phyloP scores from a whole-genome alignment of 2,888 invertebrate species.

The Leucophora obtusa region DNA sequence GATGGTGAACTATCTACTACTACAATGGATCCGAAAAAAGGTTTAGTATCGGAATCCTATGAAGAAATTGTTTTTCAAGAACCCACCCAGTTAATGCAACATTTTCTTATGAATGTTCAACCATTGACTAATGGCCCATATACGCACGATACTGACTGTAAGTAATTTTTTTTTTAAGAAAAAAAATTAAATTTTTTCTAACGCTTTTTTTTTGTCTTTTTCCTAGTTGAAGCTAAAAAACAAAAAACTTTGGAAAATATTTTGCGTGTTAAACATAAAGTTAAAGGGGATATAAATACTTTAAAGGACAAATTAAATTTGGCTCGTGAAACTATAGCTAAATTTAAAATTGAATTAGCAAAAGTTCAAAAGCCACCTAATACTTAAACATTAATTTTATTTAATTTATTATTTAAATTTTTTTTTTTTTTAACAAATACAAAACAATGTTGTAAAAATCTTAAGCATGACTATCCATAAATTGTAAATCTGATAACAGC shows the following conservation, averaged over 20 bases:
- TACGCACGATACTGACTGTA: constrained; percentile 94
- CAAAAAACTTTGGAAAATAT: constrained; percentile 88
- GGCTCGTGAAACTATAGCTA: constrained; percentile 90
- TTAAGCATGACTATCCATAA: constrained; percentile 90
- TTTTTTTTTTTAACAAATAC: neutral
- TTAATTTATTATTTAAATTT: too few relatives aligned
- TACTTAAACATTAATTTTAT: constrained; percentile 28
- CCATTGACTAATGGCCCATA: constrained; percentile 86
- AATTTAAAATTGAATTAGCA: constrained; percentile 87
- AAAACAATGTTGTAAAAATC: neutral
- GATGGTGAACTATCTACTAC: constrained; percentile 74
- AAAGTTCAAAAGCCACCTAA: constrained; percentile 75
- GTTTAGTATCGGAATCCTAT: constrained; percentile 94
- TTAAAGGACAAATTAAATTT: constrained; percentile 90
- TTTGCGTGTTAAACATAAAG: constrained; percentile 87
- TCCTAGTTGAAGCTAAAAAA: constrained; percentile 94
- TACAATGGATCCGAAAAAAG: constrained; percentile 80
- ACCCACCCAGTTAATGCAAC: constrained; percentile 93
- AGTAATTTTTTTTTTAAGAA: constrained; percentile 75
- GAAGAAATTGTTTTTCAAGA: constrained; percentile 97
- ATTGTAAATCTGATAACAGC: constrained; percentile 93
- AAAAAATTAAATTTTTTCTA: constrained; percentile 6
- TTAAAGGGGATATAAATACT: constrained; percentile 89
- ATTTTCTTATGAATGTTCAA: constrained; percentile 87
- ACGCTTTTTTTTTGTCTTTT: constrained; percentile 49